Base-by-base conservation (phyloP, 1,140 invertebrate genomes). In the Adelges cooleyi region DNA sequence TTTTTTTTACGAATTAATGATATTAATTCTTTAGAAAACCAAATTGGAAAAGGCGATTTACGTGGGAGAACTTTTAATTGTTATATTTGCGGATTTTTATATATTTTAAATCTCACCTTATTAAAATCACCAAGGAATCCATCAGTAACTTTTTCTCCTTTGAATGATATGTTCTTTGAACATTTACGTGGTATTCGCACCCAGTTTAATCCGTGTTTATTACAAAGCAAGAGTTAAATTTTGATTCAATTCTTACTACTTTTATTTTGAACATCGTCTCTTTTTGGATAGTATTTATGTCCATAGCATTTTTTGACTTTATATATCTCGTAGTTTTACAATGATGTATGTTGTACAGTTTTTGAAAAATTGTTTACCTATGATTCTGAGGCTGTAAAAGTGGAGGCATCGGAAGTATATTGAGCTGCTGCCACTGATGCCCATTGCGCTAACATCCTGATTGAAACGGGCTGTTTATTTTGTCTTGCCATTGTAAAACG, bases 161-260 rank as follows among this genome's bases (percentile, higher is more conserved):
- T 33, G 44, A 51, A 29, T 13, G 53, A 62, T 4, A 20, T 5
- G 56, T 69, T 33, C 54, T 20, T 11, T 67, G 11, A n/a, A 51
- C 40, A 36, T 53, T 25, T 5, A 17, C 25, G 1, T 22, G 59
- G 27, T 70, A 70, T 18, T 69, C 49, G 13, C 48, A 67, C 10
- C 65, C 65, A 9, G 66, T 70, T 11, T 70, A 65, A 66, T 69
- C 66, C 2, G 59, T 67, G 46, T 69, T 69, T 11, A 69, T 65
- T 13, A 69, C 23, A 65, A 62, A 50, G 5, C 65, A 4, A 46
- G 3, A n/a, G 46, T 65, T 38, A 9, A 46, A 69, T 3, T 67
- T 9, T 53, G 20, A 23, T 17, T 68, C 65, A 15, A 68, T 0
- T 27, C 33, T 18, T 17, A n/a, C 22, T 2, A 49, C 53, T 65